These are phyloP conservation scores for Panulirus ornatus DNA, from an alignment of 1,140 invertebrate species.

Conservation along the genomic window DNA sequence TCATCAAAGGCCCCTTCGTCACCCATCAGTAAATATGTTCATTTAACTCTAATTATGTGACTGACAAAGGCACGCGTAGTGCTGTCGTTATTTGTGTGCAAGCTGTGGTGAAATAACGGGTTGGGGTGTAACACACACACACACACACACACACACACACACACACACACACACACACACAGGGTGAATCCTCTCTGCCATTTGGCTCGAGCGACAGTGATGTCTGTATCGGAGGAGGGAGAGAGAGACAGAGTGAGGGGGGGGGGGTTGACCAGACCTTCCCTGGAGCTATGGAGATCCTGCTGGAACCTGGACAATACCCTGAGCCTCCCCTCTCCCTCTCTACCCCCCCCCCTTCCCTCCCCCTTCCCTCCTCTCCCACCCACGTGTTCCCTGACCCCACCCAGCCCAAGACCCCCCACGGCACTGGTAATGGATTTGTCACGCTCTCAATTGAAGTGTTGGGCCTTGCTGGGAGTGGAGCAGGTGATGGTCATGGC, in stretches of 20 bases:
- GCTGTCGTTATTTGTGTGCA: no score
- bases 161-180: background rate
- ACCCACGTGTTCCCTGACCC: background rate
- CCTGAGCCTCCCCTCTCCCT: background rate
- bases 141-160: conserved; percentile 19
- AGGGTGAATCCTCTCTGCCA: background rate
- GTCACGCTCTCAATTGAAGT: conserved; percentile 35
- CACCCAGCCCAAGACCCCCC: background rate
- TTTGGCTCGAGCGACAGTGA: no score
- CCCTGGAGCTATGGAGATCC: background rate
- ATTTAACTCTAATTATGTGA: no score
- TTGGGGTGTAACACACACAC: background rate
- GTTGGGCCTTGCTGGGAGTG: conserved; percentile 10
- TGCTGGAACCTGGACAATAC: background rate
- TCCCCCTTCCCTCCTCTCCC: background rate
- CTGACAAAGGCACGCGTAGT: no score
- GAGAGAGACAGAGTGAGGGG: no score
- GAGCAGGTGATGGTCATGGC: background rate
- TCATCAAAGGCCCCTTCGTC: no score
- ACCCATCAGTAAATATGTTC: no score
- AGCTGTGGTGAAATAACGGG: no score
- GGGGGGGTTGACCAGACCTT: no score
- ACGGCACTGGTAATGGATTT: conserved; percentile 18
- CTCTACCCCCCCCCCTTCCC: background rate
- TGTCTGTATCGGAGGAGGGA: no score